phyloP scores from a whole-genome alignment of 2,113 vertebrate species.

The Lophochroa leadbeateri region DNA sequence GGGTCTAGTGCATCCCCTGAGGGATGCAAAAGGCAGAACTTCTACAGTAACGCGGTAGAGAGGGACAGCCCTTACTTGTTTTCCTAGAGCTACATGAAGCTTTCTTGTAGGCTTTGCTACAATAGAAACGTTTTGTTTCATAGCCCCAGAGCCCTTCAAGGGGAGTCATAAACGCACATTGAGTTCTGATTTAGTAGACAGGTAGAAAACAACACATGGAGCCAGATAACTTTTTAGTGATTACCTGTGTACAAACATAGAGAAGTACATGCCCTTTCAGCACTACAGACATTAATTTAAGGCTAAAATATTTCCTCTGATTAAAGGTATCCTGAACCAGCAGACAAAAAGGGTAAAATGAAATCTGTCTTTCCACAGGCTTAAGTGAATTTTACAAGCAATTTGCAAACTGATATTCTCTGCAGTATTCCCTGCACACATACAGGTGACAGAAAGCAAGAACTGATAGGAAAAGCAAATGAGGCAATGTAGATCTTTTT shows the following conservation, averaged over 20 bases:
- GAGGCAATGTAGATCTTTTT: neutral
- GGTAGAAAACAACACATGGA: neutral
- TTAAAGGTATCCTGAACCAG: neutral
- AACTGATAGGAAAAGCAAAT: neutral
- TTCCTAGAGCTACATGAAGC: neutral
- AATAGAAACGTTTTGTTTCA: slow-evolving; percentile 7
- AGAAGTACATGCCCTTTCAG: neutral
- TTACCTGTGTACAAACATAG: neutral
- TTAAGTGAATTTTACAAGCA: neutral
- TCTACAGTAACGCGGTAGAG: neutral
- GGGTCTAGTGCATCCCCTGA: neutral
- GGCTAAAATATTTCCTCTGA: neutral
- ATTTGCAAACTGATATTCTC: neutral
- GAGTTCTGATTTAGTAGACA: neutral
- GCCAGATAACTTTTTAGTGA: neutral
- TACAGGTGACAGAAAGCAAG: neutral
- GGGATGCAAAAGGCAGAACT: neutral
- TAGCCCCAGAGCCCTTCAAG: neutral
- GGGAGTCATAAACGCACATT: slow-evolving; percentile 24
- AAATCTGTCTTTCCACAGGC: neutral
- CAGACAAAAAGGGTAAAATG: neutral
- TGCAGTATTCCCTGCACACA: neutral
- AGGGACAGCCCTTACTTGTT: neutral
- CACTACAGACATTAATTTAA: neutral
- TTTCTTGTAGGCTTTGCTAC: neutral